phyloP scores from a whole-genome alignment of 1,140 invertebrate species.

The Brachionus angularis region DNA sequence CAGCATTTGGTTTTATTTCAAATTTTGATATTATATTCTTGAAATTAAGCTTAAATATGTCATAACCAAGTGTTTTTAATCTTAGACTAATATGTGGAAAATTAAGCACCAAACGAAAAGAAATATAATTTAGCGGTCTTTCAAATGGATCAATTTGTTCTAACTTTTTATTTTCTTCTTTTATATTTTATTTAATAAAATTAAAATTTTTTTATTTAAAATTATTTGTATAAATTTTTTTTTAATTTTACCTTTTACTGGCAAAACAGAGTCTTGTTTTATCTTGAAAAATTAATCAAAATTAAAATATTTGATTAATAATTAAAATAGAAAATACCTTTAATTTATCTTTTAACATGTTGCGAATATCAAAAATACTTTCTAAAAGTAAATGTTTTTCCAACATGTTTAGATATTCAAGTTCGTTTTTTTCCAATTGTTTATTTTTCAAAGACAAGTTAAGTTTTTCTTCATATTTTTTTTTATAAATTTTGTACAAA shows the following conservation, averaged over 20 bases:
- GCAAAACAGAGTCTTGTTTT: no score
- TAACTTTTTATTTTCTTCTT: background rate
- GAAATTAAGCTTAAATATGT: slow-evolving; percentile 24
- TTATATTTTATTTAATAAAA: no score
- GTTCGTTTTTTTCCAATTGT: background rate
- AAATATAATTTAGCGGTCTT: slow-evolving; percentile 20
- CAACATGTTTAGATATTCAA: background rate
- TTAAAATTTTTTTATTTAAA: no score
- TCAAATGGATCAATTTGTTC: slow-evolving; percentile 10
- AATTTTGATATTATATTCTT: slow-evolving; percentile 9
- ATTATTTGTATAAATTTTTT: no score
- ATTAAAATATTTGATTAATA: no score
- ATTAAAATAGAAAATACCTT: no score
- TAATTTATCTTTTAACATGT: slow-evolving; percentile 8
- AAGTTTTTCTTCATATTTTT: slow-evolving; percentile 40
- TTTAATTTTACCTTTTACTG: no score
- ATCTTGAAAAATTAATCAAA: no score
- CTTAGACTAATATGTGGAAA: slow-evolving; percentile 12
- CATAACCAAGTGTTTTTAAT: background rate
- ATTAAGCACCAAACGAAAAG: slow-evolving; percentile 11
- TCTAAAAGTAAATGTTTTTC: slow-evolving; percentile 28
- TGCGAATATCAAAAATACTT: slow-evolving; percentile 32
- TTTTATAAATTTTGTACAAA: slow-evolving; percentile 16
- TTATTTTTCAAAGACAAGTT: background rate
- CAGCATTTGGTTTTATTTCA: slow-evolving; percentile 3